phyloP scores from a whole-genome alignment of 92 coral and sea anemone species.

The Epizoanthus scotinus region DNA sequence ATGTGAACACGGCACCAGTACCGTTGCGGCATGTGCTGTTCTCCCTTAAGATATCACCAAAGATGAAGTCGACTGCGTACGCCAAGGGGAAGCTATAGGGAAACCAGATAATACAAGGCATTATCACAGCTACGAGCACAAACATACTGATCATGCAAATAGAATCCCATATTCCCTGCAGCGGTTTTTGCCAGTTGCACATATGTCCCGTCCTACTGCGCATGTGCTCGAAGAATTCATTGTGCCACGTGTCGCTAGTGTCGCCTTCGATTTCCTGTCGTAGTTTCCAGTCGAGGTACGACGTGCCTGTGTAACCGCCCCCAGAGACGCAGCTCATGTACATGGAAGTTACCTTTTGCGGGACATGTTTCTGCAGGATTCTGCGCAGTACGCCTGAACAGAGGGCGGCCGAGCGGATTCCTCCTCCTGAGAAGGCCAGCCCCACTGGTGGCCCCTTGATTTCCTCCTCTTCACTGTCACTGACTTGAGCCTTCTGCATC shows the following conservation, averaged over 20 bases:
- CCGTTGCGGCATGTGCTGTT: not conserved
- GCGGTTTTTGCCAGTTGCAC: conserved; percentile 54
- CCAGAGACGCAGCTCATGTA: conserved; percentile 8
- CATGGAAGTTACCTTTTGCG: not conserved
- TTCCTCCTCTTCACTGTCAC: not conserved
- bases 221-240: conserved; percentile 54
- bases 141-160: conserved; percentile 26
- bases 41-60: conserved; percentile 44
- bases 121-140: conserved; percentile 26
- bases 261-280: not conserved
- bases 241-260: not conserved
- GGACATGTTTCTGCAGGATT: conserved; percentile 10
- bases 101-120: conserved; percentile 48
- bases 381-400: conserved; percentile 10
- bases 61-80: conserved; percentile 40
- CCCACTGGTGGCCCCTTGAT: not conserved
- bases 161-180: conserved; percentile 39
- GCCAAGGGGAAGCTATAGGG: conserved; percentile 48
- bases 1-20: no score
- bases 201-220: conserved; percentile 46
- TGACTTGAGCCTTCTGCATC: not conserved
- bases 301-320: conserved; percentile 15
- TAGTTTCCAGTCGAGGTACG: not conserved
- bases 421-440: conserved; percentile 4
- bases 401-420: conserved; percentile 6